Evolutionary conservation across 2,888 invertebrate species (phyloP).

Genomic region (Drosophila leonis): DNA sequence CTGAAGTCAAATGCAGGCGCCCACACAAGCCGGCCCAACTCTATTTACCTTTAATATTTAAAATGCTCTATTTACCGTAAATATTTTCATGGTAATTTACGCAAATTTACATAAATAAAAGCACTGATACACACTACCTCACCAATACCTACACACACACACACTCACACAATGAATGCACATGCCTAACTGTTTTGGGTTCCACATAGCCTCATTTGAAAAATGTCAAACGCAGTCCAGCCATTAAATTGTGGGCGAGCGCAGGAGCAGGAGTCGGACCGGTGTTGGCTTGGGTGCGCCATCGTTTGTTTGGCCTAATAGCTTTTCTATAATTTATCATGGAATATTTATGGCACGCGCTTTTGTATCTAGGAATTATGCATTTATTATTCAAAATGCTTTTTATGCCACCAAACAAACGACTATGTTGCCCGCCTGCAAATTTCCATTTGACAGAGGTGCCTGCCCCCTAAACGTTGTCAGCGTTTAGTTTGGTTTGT

Average conservation of each 20-base stretch:
- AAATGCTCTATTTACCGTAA: constrained; percentile 76
- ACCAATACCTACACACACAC: neutral
- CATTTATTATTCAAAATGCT: constrained; percentile 76
- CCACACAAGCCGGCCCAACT: constrained; percentile 24
- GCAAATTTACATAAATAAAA: constrained; percentile 80
- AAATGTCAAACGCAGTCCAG: constrained; percentile 76
- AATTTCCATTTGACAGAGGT: neutral
- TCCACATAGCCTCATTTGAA: constrained; percentile 73
- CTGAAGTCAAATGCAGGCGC: constrained; percentile 33
- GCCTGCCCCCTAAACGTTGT: constrained; percentile 58
- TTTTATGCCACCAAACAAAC: constrained; percentile 55
- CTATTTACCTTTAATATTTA: constrained; percentile 67
- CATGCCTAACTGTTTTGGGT: constrained; percentile 39
- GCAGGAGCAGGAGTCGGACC: neutral
- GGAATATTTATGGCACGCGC: constrained; percentile 76
- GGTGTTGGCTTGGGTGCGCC: constrained; percentile 22
- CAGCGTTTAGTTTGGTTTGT: constrained; percentile 66
- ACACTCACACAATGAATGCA: constrained; percentile 5
- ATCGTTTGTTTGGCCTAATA: constrained; percentile 77
- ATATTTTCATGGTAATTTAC: constrained; percentile 74
- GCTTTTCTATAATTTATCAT: constrained; percentile 81
- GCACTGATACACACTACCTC: constrained; percentile 8
- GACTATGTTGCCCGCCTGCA: constrained; percentile 16
- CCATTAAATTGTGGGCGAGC: constrained; percentile 38
- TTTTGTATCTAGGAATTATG: constrained; percentile 77